These are phyloP conservation scores for Maniola jurtina DNA, from an alignment of 1,140 invertebrate species.

Conservation along the genomic window DNA sequence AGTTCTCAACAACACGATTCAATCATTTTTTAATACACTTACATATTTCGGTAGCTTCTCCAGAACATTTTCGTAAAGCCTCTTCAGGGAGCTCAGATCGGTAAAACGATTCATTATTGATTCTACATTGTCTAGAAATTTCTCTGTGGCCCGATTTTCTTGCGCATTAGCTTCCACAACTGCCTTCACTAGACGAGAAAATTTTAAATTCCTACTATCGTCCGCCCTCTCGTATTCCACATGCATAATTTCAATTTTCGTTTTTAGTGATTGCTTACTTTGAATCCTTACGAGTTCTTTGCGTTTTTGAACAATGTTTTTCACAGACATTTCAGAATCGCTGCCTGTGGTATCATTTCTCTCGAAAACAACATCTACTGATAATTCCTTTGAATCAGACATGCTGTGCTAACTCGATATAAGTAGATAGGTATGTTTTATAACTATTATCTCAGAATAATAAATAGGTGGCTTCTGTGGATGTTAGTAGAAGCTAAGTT, in stretches of 20 bases:
- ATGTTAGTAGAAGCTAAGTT: too few relatives aligned
- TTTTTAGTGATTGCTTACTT: conserved; percentile 31
- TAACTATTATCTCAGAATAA: too few relatives aligned
- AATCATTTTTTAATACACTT: not conserved
- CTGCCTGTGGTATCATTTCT: not conserved
- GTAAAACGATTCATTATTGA: conserved; percentile 23
- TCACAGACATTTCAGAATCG: conserved; percentile 1
- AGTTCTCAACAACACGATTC: too few relatives aligned
- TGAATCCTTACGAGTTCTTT: conserved; percentile 24
- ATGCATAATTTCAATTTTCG: conserved; percentile 28
- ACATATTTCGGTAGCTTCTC: conserved; percentile 2
- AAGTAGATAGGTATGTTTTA: too few relatives aligned
- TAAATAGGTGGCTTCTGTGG: too few relatives aligned
- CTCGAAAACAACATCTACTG: not conserved
- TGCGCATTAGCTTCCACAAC: conserved; percentile 24
- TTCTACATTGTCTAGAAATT: conserved; percentile 27
- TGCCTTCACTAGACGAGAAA: conserved; percentile 27
- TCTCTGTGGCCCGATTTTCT: conserved; percentile 30
- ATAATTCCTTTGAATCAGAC: not conserved
- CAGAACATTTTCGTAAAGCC: conserved; percentile 9
- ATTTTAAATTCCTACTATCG: conserved; percentile 29
- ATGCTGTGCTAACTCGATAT: not conserved
- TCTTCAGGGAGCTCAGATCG: conserved; percentile 9
- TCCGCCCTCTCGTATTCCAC: conserved; percentile 26
- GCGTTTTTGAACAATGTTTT: conserved; percentile 9